Evolutionary conservation across 2,113 vertebrate genomes (phyloP), one percentile per base, ranked within the genome.

Genomic region (Chaetorhynchus papuensis): DNA sequence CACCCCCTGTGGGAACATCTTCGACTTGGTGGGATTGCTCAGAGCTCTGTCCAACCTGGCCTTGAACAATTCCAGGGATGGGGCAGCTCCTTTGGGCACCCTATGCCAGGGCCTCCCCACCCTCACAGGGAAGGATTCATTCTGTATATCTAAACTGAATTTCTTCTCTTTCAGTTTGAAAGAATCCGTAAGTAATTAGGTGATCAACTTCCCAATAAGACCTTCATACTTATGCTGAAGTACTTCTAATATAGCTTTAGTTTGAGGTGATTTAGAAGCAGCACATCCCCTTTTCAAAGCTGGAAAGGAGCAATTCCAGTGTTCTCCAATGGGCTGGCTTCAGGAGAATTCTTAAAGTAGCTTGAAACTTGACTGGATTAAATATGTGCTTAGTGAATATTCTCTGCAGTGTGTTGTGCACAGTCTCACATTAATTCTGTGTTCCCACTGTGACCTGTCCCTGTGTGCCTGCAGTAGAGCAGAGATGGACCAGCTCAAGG

Each of bases 371-470:
- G 33, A 13, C 15, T 24, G 2, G 75, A 17, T 33, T 71, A 60
- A 83, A 44, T 28, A 15, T 2, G 2, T 24, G 3, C 15, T 45
- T 45, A 15, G 24, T 72, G 63, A 80, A 72, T 37, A 28, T 72
- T 56, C 33, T 53, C 22, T 53, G 71, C 61, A 60, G 3, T 54
- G 24, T 57, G 28, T 47, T 84, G 35, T n/a, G n/a, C n/a, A n/a
- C 4, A 70, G 10, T 59, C 30, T 53, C 45, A 16, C 20, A 2
- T 74, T 12, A 24, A 42, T 84, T 61, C 24, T 0, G 0, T 39
- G 70, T 68, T 90, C 63, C 42, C 45, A 7, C 15, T 53, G 37
- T 37, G 10, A 65, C 45, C 6, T 59, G 47, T 59, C 77, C 13
- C 39, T 24, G 12, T 35, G 7, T 71, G 42, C 42, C 63, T 79